Conservation (phyloP, 1,140 invertebrate species). For the Agrypnia vestita region DNA sequence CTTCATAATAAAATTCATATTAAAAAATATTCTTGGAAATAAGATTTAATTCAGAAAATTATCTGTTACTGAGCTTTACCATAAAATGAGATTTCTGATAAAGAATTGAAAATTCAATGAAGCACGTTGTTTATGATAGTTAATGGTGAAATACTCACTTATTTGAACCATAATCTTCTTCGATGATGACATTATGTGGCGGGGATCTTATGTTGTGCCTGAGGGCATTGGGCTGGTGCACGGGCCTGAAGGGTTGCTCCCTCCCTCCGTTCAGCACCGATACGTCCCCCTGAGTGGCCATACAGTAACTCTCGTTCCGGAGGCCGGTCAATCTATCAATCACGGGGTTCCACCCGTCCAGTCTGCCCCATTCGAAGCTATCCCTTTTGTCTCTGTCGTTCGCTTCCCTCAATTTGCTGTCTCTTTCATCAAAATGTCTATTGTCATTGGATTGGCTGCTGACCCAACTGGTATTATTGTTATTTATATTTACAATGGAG, state of each 20-base stretch:
- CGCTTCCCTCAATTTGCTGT: slow-evolving; percentile 64
- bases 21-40: too few species aligned
- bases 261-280: slow-evolving; percentile 65
- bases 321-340: slow-evolving; percentile 84
- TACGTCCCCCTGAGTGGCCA: slow-evolving; percentile 75
- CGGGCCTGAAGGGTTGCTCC: slow-evolving; percentile 58
- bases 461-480: slow-evolving; percentile 71
- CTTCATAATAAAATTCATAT: background rate
- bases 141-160: slow-evolving; percentile 60
- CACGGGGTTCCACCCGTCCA: slow-evolving; percentile 79
- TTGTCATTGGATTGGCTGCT: slow-evolving; percentile 71
- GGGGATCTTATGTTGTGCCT: slow-evolving; percentile 64
- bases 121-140: too few species aligned
- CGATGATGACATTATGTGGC: slow-evolving; percentile 77
- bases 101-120: too few species aligned
- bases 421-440: slow-evolving; percentile 70
- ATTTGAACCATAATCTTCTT: slow-evolving; percentile 78
- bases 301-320: slow-evolving; percentile 90
- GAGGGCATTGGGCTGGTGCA: slow-evolving; percentile 55
- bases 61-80: too few species aligned
- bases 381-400: slow-evolving; percentile 70
- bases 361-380: slow-evolving; percentile 71
- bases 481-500: slow-evolving; percentile 71
- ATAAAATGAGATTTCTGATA: too few species aligned
- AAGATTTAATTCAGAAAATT: too few species aligned